Conservation (phyloP, 2,888 invertebrate species). For the Lasioglossum vierecki region DNA sequence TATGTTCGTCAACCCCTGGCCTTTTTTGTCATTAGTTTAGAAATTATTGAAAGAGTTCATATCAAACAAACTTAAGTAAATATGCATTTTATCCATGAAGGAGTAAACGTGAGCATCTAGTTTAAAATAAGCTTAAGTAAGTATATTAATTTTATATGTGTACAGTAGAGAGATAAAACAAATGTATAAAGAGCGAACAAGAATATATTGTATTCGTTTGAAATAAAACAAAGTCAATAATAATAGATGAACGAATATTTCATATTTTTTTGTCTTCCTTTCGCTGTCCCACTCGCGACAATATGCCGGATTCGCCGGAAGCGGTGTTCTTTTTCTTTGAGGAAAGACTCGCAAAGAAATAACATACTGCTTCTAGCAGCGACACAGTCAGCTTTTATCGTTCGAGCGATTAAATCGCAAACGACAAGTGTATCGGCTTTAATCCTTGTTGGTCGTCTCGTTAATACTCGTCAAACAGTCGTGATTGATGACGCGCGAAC, state of each 20-base stretch:
- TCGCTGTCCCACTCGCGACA: background rate
- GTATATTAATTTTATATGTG: background rate
- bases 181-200: background rate
- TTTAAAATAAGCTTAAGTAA: background rate
- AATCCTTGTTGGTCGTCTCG: constrained; percentile 1
- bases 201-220: background rate
- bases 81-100: background rate
- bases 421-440: background rate
- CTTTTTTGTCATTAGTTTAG: background rate
- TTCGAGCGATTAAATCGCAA: constrained; percentile 10
- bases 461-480: constrained; percentile 37
- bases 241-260: background rate
- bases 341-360: background rate
- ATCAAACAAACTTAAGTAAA: background rate
- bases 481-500: constrained; percentile 1
- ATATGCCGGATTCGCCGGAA: background rate
- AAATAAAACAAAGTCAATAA: background rate
- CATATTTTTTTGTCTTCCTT: background rate
- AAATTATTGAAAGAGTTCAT: background rate
- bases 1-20: background rate
- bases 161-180: background rate
- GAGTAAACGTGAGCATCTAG: background rate
- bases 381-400: background rate
- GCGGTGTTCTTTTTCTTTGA: background rate
- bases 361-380: background rate